Base-by-base conservation (phyloP, 2,888 invertebrate species). In the Tanaodytes sp. region DNA sequence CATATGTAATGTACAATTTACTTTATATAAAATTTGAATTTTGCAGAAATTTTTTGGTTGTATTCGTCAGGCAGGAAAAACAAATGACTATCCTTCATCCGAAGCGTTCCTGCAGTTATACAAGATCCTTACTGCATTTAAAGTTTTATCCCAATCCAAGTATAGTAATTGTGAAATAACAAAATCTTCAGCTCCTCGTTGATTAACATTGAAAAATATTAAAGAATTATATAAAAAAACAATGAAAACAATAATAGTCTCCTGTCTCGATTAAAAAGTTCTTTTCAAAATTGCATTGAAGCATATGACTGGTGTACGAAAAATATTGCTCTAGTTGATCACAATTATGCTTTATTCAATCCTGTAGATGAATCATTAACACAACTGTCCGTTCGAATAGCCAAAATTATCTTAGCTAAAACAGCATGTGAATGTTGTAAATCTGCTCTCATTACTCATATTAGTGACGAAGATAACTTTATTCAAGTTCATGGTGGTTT, bases 41-140 rank as follows among this genome's bases (percentile, higher is more conserved):
- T 37, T 23, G 4, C 48, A 37, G 49, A 36, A 37, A 15, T 51
- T 51, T 23, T 51, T 51, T 9, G 49, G 49, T 15, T 37, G 37
- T 19, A 20, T 51, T 33, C 37, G 49, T 1, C 49, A 37, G n/a
- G 49, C 49, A 20, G 49, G 49, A 14, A 5, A 1, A 16, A 11
- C 14, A 5, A 23, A 51, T 9, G 49, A 51, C 12, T 37, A 51
- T 37, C 49, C 49, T 51, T 14, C 19, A 20, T 51, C 49, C 11
- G 49, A 37, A 15, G 9, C 49, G 14, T 51, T 51, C 12, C n/a
- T 51, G 4, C 37, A 23, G 37, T 33, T 51, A 12, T 51, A 51
- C 15, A 51, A 51, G 4, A 51, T 45, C n/a, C 6, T 33, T 12
- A 33, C 11, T 33, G 18, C 20, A n/a, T 42, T 20, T 20, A 42